Conservation (phyloP, 2,888 invertebrate genomes). For the Sericinus montela region DNA sequence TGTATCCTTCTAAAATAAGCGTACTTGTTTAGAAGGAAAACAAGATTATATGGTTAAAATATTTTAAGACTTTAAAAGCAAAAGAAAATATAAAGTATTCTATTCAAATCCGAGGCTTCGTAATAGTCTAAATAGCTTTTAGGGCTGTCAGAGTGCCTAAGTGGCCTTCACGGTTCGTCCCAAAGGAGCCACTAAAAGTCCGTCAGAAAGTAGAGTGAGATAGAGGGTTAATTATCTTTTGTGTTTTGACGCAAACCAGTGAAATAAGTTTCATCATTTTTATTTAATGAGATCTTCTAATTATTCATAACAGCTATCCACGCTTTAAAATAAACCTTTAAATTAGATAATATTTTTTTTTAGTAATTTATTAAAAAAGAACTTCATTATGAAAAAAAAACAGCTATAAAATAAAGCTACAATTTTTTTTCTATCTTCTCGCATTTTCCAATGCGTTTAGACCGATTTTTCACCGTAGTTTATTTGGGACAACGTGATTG, state of each 20-base stretch:
- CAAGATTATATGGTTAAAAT: too few relatives aligned
- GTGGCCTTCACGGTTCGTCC: not conserved
- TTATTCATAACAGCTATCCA: not conserved
- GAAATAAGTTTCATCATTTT: not conserved
- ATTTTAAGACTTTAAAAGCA: not conserved
- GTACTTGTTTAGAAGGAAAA: too few relatives aligned
- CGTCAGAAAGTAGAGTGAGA: not conserved
- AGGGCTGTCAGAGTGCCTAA: not conserved
- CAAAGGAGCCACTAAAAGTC: not conserved
- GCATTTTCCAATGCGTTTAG: too few relatives aligned
- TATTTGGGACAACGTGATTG: too few relatives aligned
- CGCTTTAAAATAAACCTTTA: not conserved
- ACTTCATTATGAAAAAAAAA: too few relatives aligned
- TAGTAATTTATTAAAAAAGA: too few relatives aligned
- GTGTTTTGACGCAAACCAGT: not conserved
- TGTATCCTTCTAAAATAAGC: too few relatives aligned
- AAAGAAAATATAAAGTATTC: not conserved
- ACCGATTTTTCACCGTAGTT: too few relatives aligned
- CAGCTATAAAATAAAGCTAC: too few relatives aligned
- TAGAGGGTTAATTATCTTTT: slow-evolving; percentile 1
- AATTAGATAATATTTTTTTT: too few relatives aligned
- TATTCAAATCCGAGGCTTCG: not conserved
- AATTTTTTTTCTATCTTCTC: too few relatives aligned
- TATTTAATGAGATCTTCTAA: not conserved
- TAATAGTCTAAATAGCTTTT: not conserved